Conservation (phyloP, 92 coral and sea anemone species). For the Epizoanthus ramosus region DNA sequence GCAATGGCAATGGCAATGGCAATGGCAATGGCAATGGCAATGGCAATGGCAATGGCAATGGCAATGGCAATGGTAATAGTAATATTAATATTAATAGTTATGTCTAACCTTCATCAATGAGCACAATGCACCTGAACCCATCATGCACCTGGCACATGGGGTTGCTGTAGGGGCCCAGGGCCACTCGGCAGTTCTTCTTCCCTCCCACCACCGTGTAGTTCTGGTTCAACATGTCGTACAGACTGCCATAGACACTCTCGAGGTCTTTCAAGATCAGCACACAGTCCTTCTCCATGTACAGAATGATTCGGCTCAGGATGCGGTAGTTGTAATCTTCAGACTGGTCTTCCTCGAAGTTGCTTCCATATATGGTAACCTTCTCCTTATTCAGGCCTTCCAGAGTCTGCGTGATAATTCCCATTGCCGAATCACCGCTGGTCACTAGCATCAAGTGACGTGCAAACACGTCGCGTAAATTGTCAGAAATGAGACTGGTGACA, state of each 20-base stretch:
- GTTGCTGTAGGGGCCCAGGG: conserved; percentile 57
- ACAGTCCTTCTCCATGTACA: conserved; percentile 55
- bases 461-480: conserved; percentile 44
- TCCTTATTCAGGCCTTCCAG: conserved; percentile 25
- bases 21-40: no score
- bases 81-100: no score
- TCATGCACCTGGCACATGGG: conserved; percentile 58
- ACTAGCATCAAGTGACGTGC: conserved; percentile 54
- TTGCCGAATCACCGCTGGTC: conserved; percentile 52
- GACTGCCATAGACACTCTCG: conserved; percentile 53
- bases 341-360: conserved; percentile 53
- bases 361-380: conserved; percentile 47
- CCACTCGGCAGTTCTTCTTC: conserved; percentile 57
- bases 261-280: conserved; percentile 52
- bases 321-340: conserved; percentile 58
- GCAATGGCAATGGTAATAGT: no score
- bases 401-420: conserved; percentile 38
- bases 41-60: no score
- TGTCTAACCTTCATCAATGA: conserved; percentile 44
- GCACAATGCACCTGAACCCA: conserved; percentile 56
- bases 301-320: conserved; percentile 47
- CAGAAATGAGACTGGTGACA: conserved; percentile 42
- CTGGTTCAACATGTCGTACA: conserved; percentile 59
- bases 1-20: no score
- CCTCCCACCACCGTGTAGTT: conserved; percentile 54